A percentile compares a stretch with the other conserved stretches of the same genome.
Conservation (phyloP, 2,113 vertebrate genomes). For the Malurus alboscapulatus region DNA sequence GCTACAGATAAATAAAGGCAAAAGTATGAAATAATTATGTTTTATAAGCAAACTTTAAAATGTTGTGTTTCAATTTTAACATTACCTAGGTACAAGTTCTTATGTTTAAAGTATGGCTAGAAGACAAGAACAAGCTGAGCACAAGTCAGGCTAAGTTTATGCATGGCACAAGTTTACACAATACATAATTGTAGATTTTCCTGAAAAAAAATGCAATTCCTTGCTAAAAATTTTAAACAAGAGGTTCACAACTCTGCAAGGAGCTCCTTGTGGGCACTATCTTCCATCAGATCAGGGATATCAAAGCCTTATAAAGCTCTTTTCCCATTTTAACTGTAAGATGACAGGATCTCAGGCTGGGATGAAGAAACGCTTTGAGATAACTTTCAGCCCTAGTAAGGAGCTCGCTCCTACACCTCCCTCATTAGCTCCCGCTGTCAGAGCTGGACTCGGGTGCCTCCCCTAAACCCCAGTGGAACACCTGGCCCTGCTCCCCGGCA, state of each 20-base stretch:
- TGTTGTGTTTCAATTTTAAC: neutral
- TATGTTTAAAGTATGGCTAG: neutral
- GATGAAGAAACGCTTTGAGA: fast-evolving
- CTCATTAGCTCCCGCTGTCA: neutral
- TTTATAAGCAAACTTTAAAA: neutral
- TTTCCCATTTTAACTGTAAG: neutral
- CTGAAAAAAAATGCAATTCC: neutral
- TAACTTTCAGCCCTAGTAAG: fast-evolving
- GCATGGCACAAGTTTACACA: neutral
- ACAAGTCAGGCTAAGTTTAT: neutral
- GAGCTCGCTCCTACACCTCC: neutral
- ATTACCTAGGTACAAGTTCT: fast-evolving
- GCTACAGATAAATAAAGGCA: slow-evolving; percentile 59
- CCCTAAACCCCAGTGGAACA: fast-evolving
- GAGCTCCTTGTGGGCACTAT: neutral
- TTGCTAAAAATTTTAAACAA: neutral
- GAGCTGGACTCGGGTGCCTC: fast-evolving
- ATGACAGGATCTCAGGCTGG: neutral
- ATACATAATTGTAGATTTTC: fast-evolving
- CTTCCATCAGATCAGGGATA: neutral
- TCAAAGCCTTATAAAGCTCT: neutral
- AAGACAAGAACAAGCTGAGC: neutral
- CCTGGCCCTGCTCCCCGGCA: fast-evolving
- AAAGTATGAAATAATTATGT: neutral
- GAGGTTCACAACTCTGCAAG: neutral